These are phyloP conservation scores for Scomberomorus guttatus DNA, from an alignment of 2,797 vertebrate species.

Conservation along the genomic window DNA sequence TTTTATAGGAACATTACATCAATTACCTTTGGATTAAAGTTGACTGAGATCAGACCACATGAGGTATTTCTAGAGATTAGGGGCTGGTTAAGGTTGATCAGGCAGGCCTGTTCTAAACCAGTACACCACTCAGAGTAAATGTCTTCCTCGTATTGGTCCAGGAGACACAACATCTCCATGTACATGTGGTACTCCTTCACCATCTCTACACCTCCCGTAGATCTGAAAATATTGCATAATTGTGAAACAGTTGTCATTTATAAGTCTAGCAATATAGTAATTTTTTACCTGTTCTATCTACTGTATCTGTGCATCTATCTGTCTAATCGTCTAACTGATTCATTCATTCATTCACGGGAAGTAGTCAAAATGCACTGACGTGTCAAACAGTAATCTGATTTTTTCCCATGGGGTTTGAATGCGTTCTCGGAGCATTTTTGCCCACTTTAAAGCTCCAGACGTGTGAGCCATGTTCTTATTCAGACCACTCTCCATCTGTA, in stretches of 20 bases:
- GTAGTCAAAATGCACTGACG: slow-evolving; percentile 76
- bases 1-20: slow-evolving; percentile 5
- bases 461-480: slow-evolving; percentile 87
- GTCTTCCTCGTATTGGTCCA: slow-evolving; percentile 84
- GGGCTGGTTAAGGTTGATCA: slow-evolving; percentile 87
- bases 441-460: slow-evolving; percentile 87
- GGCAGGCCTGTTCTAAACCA: slow-evolving; percentile 83
- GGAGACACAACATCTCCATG: slow-evolving; percentile 82
- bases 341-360: background rate
- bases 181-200: slow-evolving; percentile 81
- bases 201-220: slow-evolving; percentile 74
- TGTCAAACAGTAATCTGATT: slow-evolving; percentile 77
- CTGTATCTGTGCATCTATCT: background rate
- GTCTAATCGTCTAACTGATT: background rate
- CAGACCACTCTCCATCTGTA: slow-evolving; percentile 71
- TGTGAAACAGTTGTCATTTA: background rate
- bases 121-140: slow-evolving; percentile 85
- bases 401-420: slow-evolving; percentile 86
- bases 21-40: slow-evolving; percentile 88
- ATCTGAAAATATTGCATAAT: slow-evolving; percentile 63
- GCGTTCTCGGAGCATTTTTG: slow-evolving; percentile 84
- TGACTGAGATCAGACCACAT: slow-evolving; percentile 86
- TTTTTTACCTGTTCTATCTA: background rate
- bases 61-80: slow-evolving; percentile 81
- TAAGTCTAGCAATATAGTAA: background rate